phyloP scores from a whole-genome alignment of 2,888 invertebrate species.

The Tridacna crocea region DNA sequence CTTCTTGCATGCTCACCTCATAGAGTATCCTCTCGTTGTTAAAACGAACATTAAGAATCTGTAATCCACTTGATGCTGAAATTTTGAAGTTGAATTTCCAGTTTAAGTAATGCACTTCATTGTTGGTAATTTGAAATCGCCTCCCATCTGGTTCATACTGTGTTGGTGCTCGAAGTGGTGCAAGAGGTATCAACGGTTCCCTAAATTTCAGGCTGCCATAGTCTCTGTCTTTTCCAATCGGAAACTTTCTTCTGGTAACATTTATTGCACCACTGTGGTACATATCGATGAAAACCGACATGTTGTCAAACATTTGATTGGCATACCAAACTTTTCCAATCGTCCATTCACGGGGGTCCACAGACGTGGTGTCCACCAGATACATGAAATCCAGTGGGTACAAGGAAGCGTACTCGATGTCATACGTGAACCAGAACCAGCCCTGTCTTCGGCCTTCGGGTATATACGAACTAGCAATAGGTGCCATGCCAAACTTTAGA shows the following conservation, averaged over 20 bases:
- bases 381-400: slow-evolving; percentile 80
- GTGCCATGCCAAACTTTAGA: slow-evolving; percentile 75
- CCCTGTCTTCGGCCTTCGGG: slow-evolving; percentile 71
- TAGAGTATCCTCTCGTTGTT: slow-evolving; percentile 78
- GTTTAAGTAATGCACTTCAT: slow-evolving; percentile 75
- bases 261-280: slow-evolving; percentile 69
- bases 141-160: slow-evolving; percentile 75
- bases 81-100: slow-evolving; percentile 79
- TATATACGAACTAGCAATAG: slow-evolving; percentile 74
- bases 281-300: slow-evolving; percentile 66
- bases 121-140: slow-evolving; percentile 73
- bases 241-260: slow-evolving; percentile 69
- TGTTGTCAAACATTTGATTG: slow-evolving; percentile 68
- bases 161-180: slow-evolving; percentile 70
- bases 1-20: slow-evolving; percentile 82
- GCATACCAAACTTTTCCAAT: slow-evolving; percentile 77
- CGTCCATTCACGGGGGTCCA: slow-evolving; percentile 70
- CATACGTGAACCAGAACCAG: slow-evolving; percentile 79
- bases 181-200: slow-evolving; percentile 64
- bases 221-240: slow-evolving; percentile 53
- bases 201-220: slow-evolving; percentile 71
- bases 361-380: slow-evolving; percentile 74
- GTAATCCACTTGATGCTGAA: slow-evolving; percentile 75
- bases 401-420: slow-evolving; percentile 75
- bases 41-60: slow-evolving; percentile 76